Base-by-base conservation (phyloP, 2,113 vertebrate genomes). In the Aegotheles bennettii region DNA sequence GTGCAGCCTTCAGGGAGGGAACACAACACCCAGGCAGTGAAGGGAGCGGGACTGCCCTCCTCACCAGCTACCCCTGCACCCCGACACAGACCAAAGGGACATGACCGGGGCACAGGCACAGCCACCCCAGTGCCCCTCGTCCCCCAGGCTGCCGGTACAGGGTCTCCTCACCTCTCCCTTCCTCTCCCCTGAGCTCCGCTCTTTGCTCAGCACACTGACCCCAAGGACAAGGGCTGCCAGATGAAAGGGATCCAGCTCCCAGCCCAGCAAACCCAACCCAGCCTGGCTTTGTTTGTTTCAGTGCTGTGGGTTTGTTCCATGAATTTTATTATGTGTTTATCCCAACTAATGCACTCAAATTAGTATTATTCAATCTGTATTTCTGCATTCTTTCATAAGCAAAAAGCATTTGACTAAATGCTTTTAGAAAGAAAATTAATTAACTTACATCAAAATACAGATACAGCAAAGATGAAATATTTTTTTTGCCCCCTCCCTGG, bases 51-150 rank as follows among this genome's bases (percentile, higher is more conserved):
- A 9, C 33, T 4, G 28, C 45, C 73, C 13, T 4, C 73, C 63
- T 3, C 6, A 8, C 23, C 4, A 0, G 3, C 71, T 9, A 2
- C 33, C 0, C 0, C 10, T 6, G 31, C 25, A 1, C 31, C 19
- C 35, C 1, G 42, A 4, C 36, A 13, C 2, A 4, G 53, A 17
- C 20, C 15, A 15, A 42, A 42, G 42, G 42, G 42, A 15, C 11
- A 42, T 42, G 42, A 11, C 42, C 15, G 42, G 43, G 43, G 19
- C 14, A 45, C 7, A 16, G 19, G 43, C 43, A 16, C 43, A 45
- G 43, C 43, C 43, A 12, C 42, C 42, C 42, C n/a, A n/a, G n/a
- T n/a, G n/a, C n/a, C n/a, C n/a, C n/a, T n/a, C 42, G 42, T 42
- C 43, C 43, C 43, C 43, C n/a, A n/a, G 43, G 16, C 43, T 43